These are phyloP conservation scores for Cromileptes altivelis DNA, from an alignment of 2,113 vertebrate genomes.

Conservation along the genomic window DNA sequence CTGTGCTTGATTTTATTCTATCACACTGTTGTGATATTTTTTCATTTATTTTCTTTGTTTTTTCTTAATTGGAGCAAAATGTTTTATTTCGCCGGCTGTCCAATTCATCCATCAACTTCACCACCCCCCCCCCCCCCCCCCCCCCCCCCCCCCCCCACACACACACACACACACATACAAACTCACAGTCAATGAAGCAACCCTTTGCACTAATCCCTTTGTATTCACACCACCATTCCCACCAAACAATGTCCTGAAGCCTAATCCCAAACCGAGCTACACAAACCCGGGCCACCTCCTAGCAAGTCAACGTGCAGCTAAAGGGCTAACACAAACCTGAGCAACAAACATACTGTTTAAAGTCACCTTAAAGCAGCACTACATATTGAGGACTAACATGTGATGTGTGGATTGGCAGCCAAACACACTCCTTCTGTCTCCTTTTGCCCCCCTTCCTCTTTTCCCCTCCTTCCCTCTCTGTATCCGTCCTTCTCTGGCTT, in stretches of 20 bases:
- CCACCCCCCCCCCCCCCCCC: conserved; percentile 50
- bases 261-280: conserved; percentile 77
- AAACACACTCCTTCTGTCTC: neutral
- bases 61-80: conserved; percentile 39
- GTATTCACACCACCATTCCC: conserved; percentile 83
- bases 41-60: conserved; percentile 15
- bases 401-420: neutral
- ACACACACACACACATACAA: conserved; percentile 59
- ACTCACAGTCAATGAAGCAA: conserved; percentile 77
- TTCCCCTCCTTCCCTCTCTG: conserved; percentile 8
- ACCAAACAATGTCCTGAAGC: conserved; percentile 80
- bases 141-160: conserved; percentile 25
- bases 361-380: conserved; percentile 2
- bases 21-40: neutral
- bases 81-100: conserved; percentile 52
- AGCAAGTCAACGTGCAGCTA: conserved; percentile 56
- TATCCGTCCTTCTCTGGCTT: conserved; percentile 52
- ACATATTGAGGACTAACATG: too few relatives aligned
- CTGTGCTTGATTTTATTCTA: too few relatives aligned
- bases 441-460: neutral
- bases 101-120: conserved; percentile 78
- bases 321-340: conserved; percentile 28
- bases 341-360: conserved; percentile 20
- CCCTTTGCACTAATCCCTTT: conserved; percentile 84
- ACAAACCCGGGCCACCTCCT: conserved; percentile 83